phyloP scores from a whole-genome alignment of 2,888 invertebrate genomes.

The Zygothrica quintamaculata region DNA sequence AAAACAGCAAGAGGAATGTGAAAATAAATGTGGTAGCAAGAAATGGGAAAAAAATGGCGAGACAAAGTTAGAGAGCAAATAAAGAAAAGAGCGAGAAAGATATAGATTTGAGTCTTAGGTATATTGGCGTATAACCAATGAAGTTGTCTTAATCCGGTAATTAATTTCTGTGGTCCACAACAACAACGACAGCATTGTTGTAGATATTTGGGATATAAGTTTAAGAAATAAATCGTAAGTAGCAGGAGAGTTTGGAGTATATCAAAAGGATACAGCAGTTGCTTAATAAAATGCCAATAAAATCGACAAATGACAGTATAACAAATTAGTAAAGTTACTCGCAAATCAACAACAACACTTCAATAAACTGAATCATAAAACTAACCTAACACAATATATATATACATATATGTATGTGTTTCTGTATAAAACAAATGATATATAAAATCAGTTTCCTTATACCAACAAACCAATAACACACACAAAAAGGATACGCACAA shows the following conservation, averaged over 20 bases:
- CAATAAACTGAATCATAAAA: slow-evolving; percentile 16
- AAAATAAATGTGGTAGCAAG: slow-evolving; percentile 2
- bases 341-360: slow-evolving; percentile 53
- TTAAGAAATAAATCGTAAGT: slow-evolving; percentile 3
- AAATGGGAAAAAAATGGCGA: background rate
- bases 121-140: slow-evolving; percentile 51
- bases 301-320: slow-evolving; percentile 72
- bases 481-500: no score
- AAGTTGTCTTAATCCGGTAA: slow-evolving; percentile 80
- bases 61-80: background rate
- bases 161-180: slow-evolving; percentile 73
- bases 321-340: slow-evolving; percentile 77
- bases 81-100: background rate
- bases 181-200: slow-evolving; percentile 12
- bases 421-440: slow-evolving; percentile 3
- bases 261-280: slow-evolving; percentile 32
- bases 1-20: slow-evolving; percentile 53
- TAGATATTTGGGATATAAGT: background rate
- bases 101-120: slow-evolving; percentile 1
- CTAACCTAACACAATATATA: slow-evolving; percentile 22
- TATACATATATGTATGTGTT: no score
- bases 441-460: slow-evolving; percentile 1
- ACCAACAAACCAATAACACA: no score
- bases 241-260: background rate
- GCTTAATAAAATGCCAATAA: slow-evolving; percentile 57